A percentile compares a stretch with the other conserved stretches of the same genome.
These are phyloP conservation scores for Leistus spinibarbis DNA, from an alignment of 2,888 invertebrate species.

Conservation along the genomic window DNA sequence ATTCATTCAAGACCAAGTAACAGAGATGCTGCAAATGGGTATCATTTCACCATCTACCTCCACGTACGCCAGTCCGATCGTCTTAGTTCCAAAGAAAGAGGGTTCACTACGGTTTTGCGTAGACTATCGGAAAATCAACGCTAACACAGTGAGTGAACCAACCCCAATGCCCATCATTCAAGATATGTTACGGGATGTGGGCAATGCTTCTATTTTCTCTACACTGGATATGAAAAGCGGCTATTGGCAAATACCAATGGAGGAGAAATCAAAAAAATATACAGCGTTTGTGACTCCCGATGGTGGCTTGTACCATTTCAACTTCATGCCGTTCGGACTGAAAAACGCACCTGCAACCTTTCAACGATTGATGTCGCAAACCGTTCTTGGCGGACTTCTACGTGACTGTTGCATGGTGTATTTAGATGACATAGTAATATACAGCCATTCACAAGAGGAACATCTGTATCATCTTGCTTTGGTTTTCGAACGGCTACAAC, in stretches of 20 bases:
- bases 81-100: constrained; percentile 44
- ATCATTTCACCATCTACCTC: constrained; percentile 43
- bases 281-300: constrained; percentile 48
- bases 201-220: constrained; percentile 45
- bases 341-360: constrained; percentile 47
- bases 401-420: constrained; percentile 44
- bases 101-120: constrained; percentile 43
- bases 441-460: constrained; percentile 40
- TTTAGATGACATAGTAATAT: constrained; percentile 48
- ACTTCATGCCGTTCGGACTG: constrained; percentile 47
- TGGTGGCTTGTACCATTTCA: constrained; percentile 46
- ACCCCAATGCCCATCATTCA: constrained; percentile 44
- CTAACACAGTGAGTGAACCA: constrained; percentile 33
- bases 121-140: constrained; percentile 43
- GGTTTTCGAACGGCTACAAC: constrained; percentile 41
- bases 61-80: constrained; percentile 41
- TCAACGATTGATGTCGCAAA: constrained; percentile 46
- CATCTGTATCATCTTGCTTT: constrained; percentile 42
- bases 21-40: constrained; percentile 42
- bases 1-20: constrained; percentile 41
- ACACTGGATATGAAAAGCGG: constrained; percentile 48
- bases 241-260: constrained; percentile 49
- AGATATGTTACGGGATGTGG: constrained; percentile 44
- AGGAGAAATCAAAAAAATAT: constrained; percentile 37
- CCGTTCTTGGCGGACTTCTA: constrained; percentile 42